A percentile compares a stretch with the other conserved stretches of the same genome.
Conservation (phyloP, 2,113 vertebrate species). For the Cyanocitta stelleri region DNA sequence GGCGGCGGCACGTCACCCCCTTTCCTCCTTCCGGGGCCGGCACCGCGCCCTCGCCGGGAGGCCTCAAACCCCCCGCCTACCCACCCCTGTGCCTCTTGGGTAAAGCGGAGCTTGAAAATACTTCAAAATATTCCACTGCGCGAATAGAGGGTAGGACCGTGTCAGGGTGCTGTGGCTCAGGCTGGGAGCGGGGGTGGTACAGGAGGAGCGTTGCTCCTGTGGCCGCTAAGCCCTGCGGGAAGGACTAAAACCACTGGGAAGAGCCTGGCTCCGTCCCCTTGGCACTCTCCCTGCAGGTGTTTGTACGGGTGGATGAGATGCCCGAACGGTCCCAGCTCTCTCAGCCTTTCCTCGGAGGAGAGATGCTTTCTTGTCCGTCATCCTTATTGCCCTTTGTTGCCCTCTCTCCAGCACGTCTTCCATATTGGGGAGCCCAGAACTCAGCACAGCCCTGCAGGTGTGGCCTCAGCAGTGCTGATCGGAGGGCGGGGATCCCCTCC, state of each 20-base stretch:
- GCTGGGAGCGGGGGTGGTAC: background rate
- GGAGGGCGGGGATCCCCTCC: background rate
- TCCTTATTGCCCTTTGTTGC: background rate
- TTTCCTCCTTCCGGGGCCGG: background rate
- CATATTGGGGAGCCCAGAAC: background rate
- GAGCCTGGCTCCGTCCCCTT: background rate
- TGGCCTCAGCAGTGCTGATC: background rate
- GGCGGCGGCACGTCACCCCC: background rate
- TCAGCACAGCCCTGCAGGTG: background rate
- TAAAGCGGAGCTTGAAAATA: background rate
- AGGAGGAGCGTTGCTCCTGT: background rate
- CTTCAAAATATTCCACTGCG: fast-evolving
- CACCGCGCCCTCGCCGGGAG: background rate
- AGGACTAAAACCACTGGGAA: background rate
- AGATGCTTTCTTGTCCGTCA: background rate
- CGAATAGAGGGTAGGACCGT: fast-evolving
- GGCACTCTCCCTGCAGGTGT: background rate
- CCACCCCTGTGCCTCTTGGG: fast-evolving
- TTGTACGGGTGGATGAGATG: background rate
- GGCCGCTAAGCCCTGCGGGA: too few species aligned
- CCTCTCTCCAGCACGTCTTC: background rate
- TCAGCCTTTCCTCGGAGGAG: background rate
- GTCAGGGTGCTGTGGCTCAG: background rate
- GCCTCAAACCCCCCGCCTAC: fast-evolving
- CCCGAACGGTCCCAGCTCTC: background rate